A percentile compares a stretch with the other conserved stretches of the same genome.
phyloP scores from a whole-genome alignment of 2,888 invertebrate genomes.

The Callosobruchus maculatus region DNA sequence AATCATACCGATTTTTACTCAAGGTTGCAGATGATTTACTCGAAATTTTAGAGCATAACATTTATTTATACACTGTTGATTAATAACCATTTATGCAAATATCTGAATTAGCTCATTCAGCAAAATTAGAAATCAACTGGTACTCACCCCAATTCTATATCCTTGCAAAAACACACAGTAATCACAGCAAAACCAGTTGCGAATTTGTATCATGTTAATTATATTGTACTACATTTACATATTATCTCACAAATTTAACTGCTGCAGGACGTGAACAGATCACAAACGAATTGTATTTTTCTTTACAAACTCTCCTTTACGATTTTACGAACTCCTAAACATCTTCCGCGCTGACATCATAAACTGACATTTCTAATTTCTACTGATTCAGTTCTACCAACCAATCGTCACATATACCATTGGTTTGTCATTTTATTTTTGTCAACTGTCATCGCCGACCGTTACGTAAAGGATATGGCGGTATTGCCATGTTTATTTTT shows the following conservation, averaged over 20 bases:
- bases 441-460: neutral
- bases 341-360: neutral
- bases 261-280: neutral
- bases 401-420: neutral
- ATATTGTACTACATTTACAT: neutral
- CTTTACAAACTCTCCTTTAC: no score
- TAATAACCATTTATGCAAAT: slow-evolving; percentile 5
- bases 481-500: neutral
- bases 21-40: slow-evolving; percentile 12
- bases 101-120: slow-evolving; percentile 18
- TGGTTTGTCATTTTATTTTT: neutral
- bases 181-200: neutral
- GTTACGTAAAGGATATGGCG: neutral
- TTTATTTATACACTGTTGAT: slow-evolving; percentile 13
- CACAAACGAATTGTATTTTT: neutral
- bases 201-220: neutral
- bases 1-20: slow-evolving; percentile 19
- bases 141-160: neutral
- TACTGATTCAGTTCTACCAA: neutral
- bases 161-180: neutral
- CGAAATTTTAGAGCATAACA: slow-evolving; percentile 8
- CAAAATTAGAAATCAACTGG: slow-evolving; percentile 15
- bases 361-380: no score
- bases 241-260: neutral
- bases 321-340: no score